Conservation (phyloP, 2,888 invertebrate species). For the Pogonocherus hispidulus region DNA sequence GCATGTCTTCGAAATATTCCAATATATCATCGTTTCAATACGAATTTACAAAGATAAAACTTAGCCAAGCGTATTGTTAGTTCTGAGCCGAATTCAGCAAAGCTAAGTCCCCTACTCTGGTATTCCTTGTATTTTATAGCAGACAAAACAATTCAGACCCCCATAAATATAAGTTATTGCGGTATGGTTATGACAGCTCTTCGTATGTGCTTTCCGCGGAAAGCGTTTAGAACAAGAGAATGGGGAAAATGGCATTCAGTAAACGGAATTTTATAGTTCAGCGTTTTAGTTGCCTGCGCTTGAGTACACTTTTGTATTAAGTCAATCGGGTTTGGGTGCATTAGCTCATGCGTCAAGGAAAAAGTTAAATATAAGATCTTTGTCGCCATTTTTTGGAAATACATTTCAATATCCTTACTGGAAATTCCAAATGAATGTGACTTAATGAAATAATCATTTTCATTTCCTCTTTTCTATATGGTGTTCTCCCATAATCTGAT, state of each 20-base stretch:
- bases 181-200: conserved; percentile 45
- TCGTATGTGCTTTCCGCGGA: conserved; percentile 25
- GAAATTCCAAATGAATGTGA: too few relatives aligned
- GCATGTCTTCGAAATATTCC: background rate
- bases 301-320: background rate
- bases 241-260: conserved; percentile 4
- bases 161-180: conserved; percentile 44
- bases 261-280: conserved; percentile 10
- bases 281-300: conserved; percentile 4
- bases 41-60: background rate
- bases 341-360: too few relatives aligned
- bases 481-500: too few relatives aligned
- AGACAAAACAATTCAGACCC: conserved; percentile 39
- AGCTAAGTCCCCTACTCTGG: conserved; percentile 23
- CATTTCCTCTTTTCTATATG: too few relatives aligned
- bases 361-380: too few relatives aligned
- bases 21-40: conserved; percentile 4
- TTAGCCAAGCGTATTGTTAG: background rate
- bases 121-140: conserved; percentile 34
- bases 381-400: too few relatives aligned
- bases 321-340: background rate
- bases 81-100: background rate
- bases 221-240: background rate
- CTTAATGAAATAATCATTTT: too few relatives aligned
- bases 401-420: too few relatives aligned